Evolutionary conservation across 2,113 vertebrate genomes (phyloP).

Genomic region (Eulacestoma nigropectus): DNA sequence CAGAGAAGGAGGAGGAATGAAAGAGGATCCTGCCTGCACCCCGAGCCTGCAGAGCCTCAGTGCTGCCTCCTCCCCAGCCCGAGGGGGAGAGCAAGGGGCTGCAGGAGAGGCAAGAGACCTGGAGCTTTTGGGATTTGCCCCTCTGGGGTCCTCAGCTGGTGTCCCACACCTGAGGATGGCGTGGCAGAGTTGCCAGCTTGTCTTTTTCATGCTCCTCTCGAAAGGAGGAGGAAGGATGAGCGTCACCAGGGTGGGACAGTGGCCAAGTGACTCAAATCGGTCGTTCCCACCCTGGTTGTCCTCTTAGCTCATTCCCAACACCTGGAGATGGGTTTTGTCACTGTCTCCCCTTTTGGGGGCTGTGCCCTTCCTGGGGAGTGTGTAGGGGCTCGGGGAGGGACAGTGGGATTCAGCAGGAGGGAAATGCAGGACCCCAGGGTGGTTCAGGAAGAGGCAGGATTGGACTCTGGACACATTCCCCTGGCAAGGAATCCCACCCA

Average conservation of each 20-base stretch:
- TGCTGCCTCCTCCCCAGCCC: not conserved
- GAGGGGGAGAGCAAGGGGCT: not conserved
- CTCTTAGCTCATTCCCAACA: not conserved
- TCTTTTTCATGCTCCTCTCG: no score
- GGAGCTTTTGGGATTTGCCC: not conserved
- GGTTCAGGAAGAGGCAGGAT: not conserved
- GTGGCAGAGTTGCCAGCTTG: not conserved
- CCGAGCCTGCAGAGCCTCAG: not conserved
- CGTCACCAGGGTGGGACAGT: not conserved
- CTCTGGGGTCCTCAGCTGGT: not conserved
- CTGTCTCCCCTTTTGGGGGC: fast-evolving
- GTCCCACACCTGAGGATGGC: not conserved
- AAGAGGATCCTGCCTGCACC: not conserved
- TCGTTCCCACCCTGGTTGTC: fast-evolving
- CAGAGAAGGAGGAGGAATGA: not conserved
- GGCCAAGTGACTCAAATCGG: fast-evolving
- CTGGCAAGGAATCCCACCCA: not conserved
- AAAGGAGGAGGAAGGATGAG: not conserved
- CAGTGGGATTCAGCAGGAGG: not conserved
- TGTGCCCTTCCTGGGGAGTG: not conserved
- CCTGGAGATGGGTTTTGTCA: not conserved
- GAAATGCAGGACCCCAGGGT: fast-evolving
- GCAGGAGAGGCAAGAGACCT: not conserved
- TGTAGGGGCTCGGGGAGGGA: not conserved
- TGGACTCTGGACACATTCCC: not conserved